Evolutionary conservation across 2,888 invertebrate genomes (phyloP), one percentile per base, ranked within the genome.

Genomic region (Bombyx huttoni): DNA sequence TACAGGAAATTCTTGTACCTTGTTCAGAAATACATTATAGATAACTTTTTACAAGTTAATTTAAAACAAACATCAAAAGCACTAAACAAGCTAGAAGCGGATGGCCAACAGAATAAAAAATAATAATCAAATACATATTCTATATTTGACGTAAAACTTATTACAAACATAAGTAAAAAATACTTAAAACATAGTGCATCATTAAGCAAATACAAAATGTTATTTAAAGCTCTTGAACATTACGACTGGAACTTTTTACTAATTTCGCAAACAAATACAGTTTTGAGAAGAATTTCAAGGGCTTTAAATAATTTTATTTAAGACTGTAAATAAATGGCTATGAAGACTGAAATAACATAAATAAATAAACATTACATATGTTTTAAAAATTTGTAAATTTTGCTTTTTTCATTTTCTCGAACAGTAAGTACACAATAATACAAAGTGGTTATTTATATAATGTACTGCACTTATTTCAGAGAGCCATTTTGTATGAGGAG

Each of bases 111-210:
- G 66, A 62, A 61, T 62, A 67, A 76, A 75, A 74, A 75, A 68
- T 73, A 73, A 70, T 56, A 67, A 63, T 73, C 75, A 78, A 77
- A 76, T 78, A 70, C 76, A 75, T 76, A 78, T 72, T 76, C 78
- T 85, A 79, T 81, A 83, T 83, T 81, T 80, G 75, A 80, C 78
- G 73, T 78, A 78, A 77, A 81, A 77, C 71, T 78, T 74, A 77
- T 72, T 77, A 80, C 73, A 81, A n/a, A 80, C 76, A 73, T 63
- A 75, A 71, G 73, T 76, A 78, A 82, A 81, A 74, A 68, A 79
- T 79, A 69, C 64, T 65, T 68, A 68, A 70, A 70, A 77, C 40
- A 75, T 73, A 76, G 76, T 81, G 82, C 78, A 79, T 65, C 68
- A 67, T 63, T 65, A 78, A 78, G 76, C 74, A 64, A 65, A 64